Percentiles rank a stretch among this genome's conserved stretches.
Conservation (phyloP, 2,113 vertebrate species). For the Apus apus region DNA sequence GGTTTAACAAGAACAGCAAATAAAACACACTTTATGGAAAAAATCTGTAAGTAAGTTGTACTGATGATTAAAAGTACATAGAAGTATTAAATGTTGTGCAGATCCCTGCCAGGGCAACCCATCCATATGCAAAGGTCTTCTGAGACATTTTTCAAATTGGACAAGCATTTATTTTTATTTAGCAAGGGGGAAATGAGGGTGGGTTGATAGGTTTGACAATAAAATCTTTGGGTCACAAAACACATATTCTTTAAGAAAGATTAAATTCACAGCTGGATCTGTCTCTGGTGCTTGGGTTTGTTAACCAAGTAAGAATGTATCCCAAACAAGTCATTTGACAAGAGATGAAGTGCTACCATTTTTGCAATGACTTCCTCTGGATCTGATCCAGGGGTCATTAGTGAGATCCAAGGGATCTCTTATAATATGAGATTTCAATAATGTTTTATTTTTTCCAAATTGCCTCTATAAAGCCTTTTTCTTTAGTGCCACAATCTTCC, state of each 20-base stretch:
- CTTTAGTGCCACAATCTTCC: background rate
- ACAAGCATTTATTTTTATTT: background rate
- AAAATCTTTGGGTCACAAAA: background rate
- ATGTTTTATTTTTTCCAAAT: background rate
- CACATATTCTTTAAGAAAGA: background rate
- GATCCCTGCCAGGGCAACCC: background rate
- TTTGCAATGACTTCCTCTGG: background rate
- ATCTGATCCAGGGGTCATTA: background rate
- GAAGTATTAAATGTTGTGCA: background rate
- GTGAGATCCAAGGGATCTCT: background rate
- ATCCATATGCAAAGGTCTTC: background rate
- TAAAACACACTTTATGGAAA: background rate
- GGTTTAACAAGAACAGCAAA: background rate
- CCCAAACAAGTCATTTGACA: background rate
- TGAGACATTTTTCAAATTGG: background rate
- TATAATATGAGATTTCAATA: background rate
- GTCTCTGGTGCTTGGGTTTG: background rate
- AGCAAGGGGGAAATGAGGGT: background rate
- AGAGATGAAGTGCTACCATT: background rate
- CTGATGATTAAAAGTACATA: background rate
- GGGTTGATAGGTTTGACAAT: background rate
- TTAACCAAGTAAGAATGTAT: background rate
- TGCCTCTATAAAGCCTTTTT: background rate
- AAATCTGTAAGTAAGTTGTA: background rate
- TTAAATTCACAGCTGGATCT: background rate